Evolutionary conservation across 2,888 invertebrate species (phyloP), one percentile per base, ranked within the genome.

Genomic region (Empis livida): DNA sequence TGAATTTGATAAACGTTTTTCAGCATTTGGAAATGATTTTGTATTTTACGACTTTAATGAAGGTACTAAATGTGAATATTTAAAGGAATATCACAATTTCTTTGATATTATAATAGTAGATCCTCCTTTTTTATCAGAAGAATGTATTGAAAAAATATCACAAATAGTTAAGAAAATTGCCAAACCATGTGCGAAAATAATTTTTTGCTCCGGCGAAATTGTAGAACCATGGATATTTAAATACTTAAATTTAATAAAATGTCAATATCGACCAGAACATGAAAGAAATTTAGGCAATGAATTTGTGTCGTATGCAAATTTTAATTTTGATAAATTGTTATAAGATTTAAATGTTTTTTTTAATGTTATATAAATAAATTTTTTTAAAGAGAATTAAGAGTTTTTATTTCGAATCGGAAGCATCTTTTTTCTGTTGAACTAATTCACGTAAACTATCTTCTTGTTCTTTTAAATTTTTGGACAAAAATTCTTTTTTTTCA

Each of bases 81-180:
- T 79, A 13, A 57, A 71, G 2, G 69, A 56, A 0, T 58, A 59
- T 23, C 50, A 55, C 8, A 50, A 71, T 17, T 63, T 71, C 42
- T 94, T 82, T 64, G 89, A 94, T 67, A 63, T 96, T 20, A 84
- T 96, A 1, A 73, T 97, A 46, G 90, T 86, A 0, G 96, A 97
- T 71, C 96, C 97, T 2, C 97, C 97, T 0, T 96, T 95, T 68
- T 73, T 97, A 3, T 86, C 93, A 0, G 84, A 90, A 56, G 95
- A 95, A 64, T 96, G 96, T 67, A 74, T 95, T 43, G 75, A 78
- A 1, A 93, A 94, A 72, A 84, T 84, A 1, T 77, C 88, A 0
- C 70, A 79, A 49, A 90, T 91, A 0, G 78, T 94, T 2, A 80
- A 79, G 55, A 77, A 79, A 56, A 64, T 96, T 45, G 68, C 79